A percentile compares a stretch with the other conserved stretches of the same genome.
These are phyloP conservation scores for Clistopyga incitator DNA, from an alignment of 2,888 invertebrate species.

Conservation along the genomic window DNA sequence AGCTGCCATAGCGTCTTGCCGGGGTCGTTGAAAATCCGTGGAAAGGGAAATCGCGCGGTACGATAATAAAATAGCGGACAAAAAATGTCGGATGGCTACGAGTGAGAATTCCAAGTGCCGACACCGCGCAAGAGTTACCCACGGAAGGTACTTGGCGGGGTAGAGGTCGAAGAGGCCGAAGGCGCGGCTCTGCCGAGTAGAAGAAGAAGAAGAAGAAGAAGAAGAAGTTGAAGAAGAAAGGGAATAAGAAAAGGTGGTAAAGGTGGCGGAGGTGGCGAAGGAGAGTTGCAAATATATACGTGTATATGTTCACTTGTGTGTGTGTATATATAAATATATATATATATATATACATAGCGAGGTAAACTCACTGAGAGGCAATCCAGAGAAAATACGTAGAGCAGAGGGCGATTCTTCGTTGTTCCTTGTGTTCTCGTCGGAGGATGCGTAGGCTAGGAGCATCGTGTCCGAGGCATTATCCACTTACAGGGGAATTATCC, in stretches of 20 bases:
- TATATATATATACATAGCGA: slow-evolving; percentile 13
- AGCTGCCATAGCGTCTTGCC: slow-evolving; percentile 50
- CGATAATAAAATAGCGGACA: slow-evolving; percentile 43
- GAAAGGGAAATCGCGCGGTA: slow-evolving; percentile 35
- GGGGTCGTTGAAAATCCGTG: slow-evolving; percentile 10
- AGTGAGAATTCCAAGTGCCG: slow-evolving; percentile 37
- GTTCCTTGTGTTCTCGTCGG: slow-evolving; percentile 52
- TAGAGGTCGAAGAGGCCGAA: slow-evolving; percentile 48
- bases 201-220: slow-evolving; percentile 51
- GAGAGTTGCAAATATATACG: slow-evolving; percentile 37
- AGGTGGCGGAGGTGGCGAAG: slow-evolving; percentile 50
- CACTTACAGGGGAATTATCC: slow-evolving; percentile 82
- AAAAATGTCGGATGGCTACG: neutral
- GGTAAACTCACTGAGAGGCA: slow-evolving; percentile 25
- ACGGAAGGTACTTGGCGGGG: slow-evolving; percentile 22
- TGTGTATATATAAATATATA: slow-evolving; percentile 5
- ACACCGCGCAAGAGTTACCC: slow-evolving; percentile 24
- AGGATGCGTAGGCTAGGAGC: slow-evolving; percentile 79
- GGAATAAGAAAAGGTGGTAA: slow-evolving; percentile 56
- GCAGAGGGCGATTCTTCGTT: slow-evolving; percentile 55
- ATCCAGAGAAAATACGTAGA: slow-evolving; percentile 44
- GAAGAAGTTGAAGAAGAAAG: slow-evolving; percentile 57
- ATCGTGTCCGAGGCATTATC: slow-evolving; percentile 78
- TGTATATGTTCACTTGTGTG: neutral
- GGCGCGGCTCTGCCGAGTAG: slow-evolving; percentile 52